Evolutionary conservation across 2,888 invertebrate species (phyloP), one percentile per base, ranked within the genome.

Genomic region (Amblyjoppa fuscipennis): DNA sequence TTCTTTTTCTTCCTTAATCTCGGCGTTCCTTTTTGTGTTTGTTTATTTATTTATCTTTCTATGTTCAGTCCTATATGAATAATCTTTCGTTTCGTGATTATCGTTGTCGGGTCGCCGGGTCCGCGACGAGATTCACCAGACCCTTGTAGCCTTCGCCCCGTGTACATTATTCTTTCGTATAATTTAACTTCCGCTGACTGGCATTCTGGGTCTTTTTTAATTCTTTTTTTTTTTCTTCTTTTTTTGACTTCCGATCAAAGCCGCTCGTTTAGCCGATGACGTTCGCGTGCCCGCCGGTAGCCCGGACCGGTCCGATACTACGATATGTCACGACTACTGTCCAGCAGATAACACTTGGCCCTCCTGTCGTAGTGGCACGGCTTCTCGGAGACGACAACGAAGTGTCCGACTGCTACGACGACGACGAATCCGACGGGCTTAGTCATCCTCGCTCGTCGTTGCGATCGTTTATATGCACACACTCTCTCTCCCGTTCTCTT

Each of bases 311-410:
- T 77, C 38, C 53, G 81, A 73, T 81, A 77, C 80, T 83, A 81
- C 73, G 85, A 85, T 80, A 77, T 85, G 61, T 83, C 80, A 77
- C 85, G 85, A 85, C 80, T 81, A 83, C 83, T 80, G 85, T 85
- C 77, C 68, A 77, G 61, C 76, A 74, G 83, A 85, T 83, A 83
- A 81, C 70, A 85, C 85, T 85, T 83, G 76, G 85, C 85, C 77
- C 85, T 85, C 66, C 80, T 53, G 80, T 83, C 85, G 83, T 70
- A 80, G 73, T 80, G 83, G 80, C 73, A 83, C 83, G 85, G 85
- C 85, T 85, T 85, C 85, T 77, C 83, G 83, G 85, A 83, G 80
- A 69, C 80, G 75, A 78, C 75, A 83, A 85, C 85, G 83, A 85
- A 82, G 85, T 68, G 82, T 76, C 79, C 68, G 83, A 71, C 82